phyloP scores from a whole-genome alignment of 2,113 vertebrate genomes.

The Stegastes partitus region DNA sequence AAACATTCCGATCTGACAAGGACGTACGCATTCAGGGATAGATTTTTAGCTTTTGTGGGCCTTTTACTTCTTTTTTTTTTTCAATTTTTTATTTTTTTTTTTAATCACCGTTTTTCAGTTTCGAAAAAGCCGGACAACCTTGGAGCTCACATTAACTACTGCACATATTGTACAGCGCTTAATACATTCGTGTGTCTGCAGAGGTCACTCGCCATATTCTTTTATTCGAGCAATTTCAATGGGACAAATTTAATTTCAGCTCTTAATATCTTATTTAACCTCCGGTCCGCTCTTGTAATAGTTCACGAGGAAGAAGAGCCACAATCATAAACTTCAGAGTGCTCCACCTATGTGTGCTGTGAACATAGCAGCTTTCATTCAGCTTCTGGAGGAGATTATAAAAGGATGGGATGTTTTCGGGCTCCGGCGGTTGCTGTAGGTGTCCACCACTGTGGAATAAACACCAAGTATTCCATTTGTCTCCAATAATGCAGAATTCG shows the following conservation, averaged over 20 bases:
- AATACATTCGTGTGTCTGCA: neutral
- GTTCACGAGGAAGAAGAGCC: neutral
- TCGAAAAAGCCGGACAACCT: neutral
- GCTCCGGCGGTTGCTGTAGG: neutral
- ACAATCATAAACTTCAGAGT: neutral
- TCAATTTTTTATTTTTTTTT: neutral
- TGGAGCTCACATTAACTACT: neutral
- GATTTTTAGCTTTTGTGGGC: neutral
- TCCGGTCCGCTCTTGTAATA: neutral
- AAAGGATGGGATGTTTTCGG: conserved; percentile 1
- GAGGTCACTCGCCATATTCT: neutral
- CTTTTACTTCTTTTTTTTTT: neutral
- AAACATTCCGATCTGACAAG: neutral
- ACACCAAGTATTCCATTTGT: neutral
- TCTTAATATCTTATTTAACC: neutral
- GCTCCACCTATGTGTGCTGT: neutral
- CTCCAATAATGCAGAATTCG: neutral
- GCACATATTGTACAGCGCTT: neutral
- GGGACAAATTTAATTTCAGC: neutral
- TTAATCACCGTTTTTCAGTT: neutral
- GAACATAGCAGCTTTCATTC: neutral
- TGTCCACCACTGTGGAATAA: neutral
- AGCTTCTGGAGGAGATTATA: neutral
- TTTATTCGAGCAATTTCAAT: neutral
- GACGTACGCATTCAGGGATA: neutral